These are phyloP conservation scores for Astur gentilis DNA, from an alignment of 2,113 vertebrate species.

Conservation along the genomic window DNA sequence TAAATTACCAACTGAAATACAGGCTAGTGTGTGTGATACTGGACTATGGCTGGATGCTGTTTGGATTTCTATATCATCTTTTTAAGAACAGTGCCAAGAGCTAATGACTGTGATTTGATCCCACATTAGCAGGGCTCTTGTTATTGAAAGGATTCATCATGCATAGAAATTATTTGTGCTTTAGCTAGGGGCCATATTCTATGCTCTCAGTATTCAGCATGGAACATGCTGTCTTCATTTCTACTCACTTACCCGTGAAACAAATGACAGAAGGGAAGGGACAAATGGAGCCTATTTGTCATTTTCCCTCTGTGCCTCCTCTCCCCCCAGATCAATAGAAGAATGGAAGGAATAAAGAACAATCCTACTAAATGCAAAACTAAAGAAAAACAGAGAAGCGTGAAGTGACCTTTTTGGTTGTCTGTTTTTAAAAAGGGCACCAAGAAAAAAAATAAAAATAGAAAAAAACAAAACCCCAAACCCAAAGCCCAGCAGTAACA, in stretches of 20 bases:
- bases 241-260: conserved; percentile 66
- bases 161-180: conserved; percentile 60
- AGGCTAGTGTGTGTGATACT: not conserved
- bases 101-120: conserved; percentile 51
- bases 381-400: not conserved
- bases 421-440: not conserved
- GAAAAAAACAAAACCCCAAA: not conserved
- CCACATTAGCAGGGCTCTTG: conserved; percentile 40
- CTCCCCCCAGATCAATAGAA: conserved; percentile 15
- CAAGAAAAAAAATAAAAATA: too few species aligned
- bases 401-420: not conserved
- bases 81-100: conserved; percentile 10
- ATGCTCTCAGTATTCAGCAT: not conserved
- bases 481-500: not conserved
- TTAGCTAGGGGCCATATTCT: conserved; percentile 61
- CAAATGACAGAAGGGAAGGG: conserved; percentile 49
- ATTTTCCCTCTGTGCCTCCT: not conserved
- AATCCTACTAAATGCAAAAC: conserved; percentile 4
- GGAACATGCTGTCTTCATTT: conserved; percentile 40
- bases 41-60: not conserved
- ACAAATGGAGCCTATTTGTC: conserved; percentile 38
- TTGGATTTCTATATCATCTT: not conserved
- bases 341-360: conserved; percentile 7
- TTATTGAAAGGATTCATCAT: conserved; percentile 75
- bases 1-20: not conserved